Conservation (phyloP, 1,140 invertebrate genomes). For the Meloidogyne floridensis region DNA sequence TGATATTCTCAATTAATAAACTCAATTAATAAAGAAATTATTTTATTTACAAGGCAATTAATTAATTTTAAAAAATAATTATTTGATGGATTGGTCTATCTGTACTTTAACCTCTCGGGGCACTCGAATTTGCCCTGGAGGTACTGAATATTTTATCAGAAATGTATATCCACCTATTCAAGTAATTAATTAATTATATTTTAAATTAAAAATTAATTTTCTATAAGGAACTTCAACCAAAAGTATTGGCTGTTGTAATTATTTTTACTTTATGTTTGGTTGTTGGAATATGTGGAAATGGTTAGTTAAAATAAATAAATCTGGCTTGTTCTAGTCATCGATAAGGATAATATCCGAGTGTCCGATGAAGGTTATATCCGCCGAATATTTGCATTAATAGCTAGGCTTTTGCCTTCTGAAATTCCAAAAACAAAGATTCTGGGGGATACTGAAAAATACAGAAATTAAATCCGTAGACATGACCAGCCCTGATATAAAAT, state of each 20-base stretch:
- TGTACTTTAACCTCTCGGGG: constrained; percentile 37
- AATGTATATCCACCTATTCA: constrained; percentile 63
- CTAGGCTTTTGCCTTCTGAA: too few relatives aligned
- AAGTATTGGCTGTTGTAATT: constrained; percentile 60
- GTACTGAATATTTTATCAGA: constrained; percentile 47
- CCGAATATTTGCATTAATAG: too few relatives aligned
- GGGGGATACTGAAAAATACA: too few relatives aligned
- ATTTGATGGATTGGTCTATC: not conserved
- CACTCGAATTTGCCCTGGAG: constrained; percentile 34
- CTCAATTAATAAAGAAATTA: not conserved
- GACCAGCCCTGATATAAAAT: too few relatives aligned
- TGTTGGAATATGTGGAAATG: constrained; percentile 64
- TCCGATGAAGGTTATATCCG: too few relatives aligned
- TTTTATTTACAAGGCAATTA: not conserved
- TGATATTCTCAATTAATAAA: too few relatives aligned
- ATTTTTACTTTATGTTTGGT: constrained; percentile 64
- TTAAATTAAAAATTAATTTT: constrained; percentile 24
- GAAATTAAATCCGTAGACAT: too few relatives aligned
- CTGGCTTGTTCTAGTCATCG: too few relatives aligned
- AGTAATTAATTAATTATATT: constrained; percentile 34
- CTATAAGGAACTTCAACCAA: constrained; percentile 59
- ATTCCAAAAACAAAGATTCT: too few relatives aligned
- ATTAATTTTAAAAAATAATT: not conserved
- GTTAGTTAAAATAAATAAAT: constrained; percentile 7
- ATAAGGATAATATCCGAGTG: too few relatives aligned